These are phyloP conservation scores for Nicator chloris DNA, from an alignment of 2,113 vertebrate genomes.

Conservation along the genomic window DNA sequence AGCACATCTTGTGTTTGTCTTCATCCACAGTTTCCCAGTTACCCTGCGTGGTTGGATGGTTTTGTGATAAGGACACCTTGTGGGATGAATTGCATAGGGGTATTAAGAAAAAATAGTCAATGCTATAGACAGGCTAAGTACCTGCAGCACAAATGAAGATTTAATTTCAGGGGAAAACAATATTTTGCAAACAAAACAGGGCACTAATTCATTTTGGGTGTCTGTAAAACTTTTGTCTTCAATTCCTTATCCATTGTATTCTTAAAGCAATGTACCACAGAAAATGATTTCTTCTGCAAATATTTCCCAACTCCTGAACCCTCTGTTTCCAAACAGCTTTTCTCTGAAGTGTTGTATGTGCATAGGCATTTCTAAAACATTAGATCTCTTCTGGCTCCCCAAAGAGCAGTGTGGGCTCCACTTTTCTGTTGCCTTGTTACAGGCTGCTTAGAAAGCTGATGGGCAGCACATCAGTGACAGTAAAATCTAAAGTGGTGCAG, in stretches of 20 bases:
- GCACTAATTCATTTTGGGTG: background rate
- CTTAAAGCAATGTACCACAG: background rate
- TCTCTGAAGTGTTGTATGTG: background rate
- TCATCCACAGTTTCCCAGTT: rapidly evolving
- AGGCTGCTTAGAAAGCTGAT: background rate
- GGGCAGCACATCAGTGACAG: background rate
- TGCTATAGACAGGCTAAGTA: background rate
- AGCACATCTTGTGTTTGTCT: background rate
- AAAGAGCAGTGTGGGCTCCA: background rate
- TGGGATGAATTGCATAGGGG: background rate
- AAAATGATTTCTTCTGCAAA: background rate
- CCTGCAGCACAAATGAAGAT: background rate
- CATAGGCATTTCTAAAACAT: background rate
- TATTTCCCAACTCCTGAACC: background rate
- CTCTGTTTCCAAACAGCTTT: background rate
- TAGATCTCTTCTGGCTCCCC: background rate
- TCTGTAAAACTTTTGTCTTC: background rate
- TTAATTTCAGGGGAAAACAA: background rate
- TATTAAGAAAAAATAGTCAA: background rate
- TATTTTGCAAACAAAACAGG: background rate
- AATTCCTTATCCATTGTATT: background rate
- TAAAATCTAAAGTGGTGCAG: background rate
- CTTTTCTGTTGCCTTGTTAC: background rate
- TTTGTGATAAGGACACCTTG: background rate
- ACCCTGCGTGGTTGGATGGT: background rate